phyloP scores from a whole-genome alignment of 2,113 vertebrate species.

The Cynopterus brachyotis region DNA sequence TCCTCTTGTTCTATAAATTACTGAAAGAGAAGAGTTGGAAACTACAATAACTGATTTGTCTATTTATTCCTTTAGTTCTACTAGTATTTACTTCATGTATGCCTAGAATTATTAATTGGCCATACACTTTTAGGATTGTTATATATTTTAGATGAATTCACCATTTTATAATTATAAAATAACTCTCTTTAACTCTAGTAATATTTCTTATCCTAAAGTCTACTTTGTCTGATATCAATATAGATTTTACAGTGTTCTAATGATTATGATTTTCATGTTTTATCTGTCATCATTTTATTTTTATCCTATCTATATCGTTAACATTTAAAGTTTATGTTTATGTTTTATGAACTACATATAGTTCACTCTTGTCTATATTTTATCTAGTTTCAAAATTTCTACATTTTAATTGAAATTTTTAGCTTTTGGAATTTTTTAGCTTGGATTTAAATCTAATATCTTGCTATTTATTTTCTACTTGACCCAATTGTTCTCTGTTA shows the following conservation, averaged over 20 bases:
- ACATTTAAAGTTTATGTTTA: not conserved
- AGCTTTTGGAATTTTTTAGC: not conserved
- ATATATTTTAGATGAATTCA: not conserved
- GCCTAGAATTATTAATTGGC: not conserved
- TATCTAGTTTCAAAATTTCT: not conserved
- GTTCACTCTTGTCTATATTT: not conserved
- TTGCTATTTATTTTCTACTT: not conserved
- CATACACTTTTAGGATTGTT: not conserved
- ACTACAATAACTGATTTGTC: not conserved
- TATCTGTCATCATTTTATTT: not conserved
- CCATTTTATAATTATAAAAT: not conserved
- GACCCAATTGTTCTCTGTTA: not conserved
- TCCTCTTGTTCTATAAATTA: not conserved
- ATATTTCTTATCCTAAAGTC: not conserved
- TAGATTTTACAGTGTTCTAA: not conserved
- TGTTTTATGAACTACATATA: not conserved
- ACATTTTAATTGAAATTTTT: not conserved
- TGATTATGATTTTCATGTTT: not conserved
- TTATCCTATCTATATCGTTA: not conserved
- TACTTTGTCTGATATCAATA: not conserved
- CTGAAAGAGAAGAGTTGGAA: not conserved
- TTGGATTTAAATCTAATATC: not conserved
- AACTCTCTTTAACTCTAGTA: not conserved
- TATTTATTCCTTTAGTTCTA: not conserved
- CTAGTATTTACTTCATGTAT: not conserved